Percentiles rank a stretch among this genome's conserved stretches.
phyloP scores from a whole-genome alignment of 2,888 invertebrate genomes.

The Microchrysa polita region DNA sequence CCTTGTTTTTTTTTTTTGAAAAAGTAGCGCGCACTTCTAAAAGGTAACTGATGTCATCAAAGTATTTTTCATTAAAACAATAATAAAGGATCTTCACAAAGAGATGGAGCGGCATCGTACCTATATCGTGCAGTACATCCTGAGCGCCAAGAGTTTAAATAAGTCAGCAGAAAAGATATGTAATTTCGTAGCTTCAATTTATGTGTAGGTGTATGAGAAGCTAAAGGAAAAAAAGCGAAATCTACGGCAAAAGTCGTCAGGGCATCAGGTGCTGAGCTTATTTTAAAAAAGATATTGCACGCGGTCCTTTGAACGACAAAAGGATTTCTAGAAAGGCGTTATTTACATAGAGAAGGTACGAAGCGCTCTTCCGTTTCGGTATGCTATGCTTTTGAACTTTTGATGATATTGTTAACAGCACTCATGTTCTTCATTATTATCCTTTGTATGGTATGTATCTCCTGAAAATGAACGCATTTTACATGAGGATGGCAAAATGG shows the following conservation, averaged over 20 bases:
- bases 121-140: not conserved
- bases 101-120: not conserved
- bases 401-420: not conserved
- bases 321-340: not conserved
- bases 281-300: not conserved
- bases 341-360: not conserved
- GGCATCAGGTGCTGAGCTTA: not conserved
- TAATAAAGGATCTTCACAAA: slow-evolving; percentile 27
- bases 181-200: not conserved
- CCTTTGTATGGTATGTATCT: not conserved
- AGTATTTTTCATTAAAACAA: slow-evolving; percentile 39
- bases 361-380: no score
- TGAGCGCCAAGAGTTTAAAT: no score
- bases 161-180: slow-evolving; percentile 5
- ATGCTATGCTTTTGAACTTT: no score
- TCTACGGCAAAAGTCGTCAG: not conserved
- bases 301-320: not conserved
- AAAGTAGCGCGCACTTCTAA: not conserved
- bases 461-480: not conserved
- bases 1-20: no score
- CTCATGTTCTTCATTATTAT: slow-evolving; percentile 1
- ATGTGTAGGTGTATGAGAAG: no score
- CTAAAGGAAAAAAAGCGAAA: not conserved
- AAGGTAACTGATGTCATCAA: slow-evolving; percentile 21
- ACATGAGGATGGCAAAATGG: no score